Conservation (phyloP, 1,140 invertebrate genomes). For the Caenorhabditis brenneri region DNA sequence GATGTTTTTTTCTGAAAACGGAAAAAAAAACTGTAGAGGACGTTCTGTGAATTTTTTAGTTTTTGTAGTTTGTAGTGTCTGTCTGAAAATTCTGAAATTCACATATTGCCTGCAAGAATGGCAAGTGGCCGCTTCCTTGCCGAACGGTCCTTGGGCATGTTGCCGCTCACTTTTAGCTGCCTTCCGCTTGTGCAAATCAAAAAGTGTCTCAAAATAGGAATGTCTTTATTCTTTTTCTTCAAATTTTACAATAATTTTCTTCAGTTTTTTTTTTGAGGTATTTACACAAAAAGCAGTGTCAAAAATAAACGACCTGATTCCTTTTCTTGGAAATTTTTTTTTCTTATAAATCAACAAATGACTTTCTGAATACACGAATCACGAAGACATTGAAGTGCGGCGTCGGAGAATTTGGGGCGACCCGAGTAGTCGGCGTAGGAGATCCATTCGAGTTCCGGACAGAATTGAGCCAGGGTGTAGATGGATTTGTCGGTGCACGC, state of each 20-base stretch:
- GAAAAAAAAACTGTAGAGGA: too few species aligned
- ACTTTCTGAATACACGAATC: slow-evolving; percentile 68
- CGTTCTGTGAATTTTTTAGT: too few species aligned
- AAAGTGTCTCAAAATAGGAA: not conserved
- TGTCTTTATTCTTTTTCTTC: not conserved
- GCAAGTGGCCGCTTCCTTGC: too few species aligned
- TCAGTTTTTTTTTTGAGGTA: not conserved
- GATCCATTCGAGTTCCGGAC: slow-evolving; percentile 68
- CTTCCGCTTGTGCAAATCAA: too few species aligned
- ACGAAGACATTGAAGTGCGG: slow-evolving; percentile 64
- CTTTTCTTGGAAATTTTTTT: not conserved
- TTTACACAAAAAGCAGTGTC: not conserved
- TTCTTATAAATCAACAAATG: slow-evolving; percentile 61
- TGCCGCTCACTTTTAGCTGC: too few species aligned
- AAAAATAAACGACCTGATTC: not conserved
- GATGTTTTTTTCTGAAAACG: too few species aligned
- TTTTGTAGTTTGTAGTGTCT: too few species aligned
- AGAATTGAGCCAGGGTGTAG: slow-evolving; percentile 68
- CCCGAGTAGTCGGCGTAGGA: slow-evolving; percentile 67
- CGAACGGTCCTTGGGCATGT: too few species aligned
- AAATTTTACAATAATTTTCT: too few species aligned
- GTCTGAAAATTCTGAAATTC: too few species aligned
- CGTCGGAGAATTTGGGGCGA: slow-evolving; percentile 66
- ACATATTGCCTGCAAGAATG: too few species aligned
- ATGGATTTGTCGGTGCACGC: slow-evolving; percentile 68